Conservation (phyloP, 1,140 invertebrate species). For the Penaeus vannamei region DNA sequence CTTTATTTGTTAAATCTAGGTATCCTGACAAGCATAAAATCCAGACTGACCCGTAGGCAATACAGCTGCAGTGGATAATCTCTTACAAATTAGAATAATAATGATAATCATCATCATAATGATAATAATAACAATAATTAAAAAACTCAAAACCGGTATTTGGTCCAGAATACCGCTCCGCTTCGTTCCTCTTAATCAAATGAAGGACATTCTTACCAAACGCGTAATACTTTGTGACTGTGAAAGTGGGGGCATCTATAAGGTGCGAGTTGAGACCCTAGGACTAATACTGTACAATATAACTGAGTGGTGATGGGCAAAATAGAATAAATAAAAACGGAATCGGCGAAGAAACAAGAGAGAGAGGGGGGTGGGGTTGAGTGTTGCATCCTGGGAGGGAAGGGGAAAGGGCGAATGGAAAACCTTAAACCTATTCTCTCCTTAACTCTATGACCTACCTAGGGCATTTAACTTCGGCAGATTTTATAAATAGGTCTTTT, state of each 20-base stretch:
- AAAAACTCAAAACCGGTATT: slow-evolving; percentile 14
- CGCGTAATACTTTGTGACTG: slow-evolving; percentile 40
- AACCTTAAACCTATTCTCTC: slow-evolving; percentile 47
- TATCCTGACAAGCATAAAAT: slow-evolving; percentile 52
- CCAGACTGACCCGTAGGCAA: slow-evolving; percentile 38
- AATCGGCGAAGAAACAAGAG: slow-evolving; percentile 28
- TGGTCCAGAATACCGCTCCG: slow-evolving; percentile 8
- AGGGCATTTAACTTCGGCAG: slow-evolving; percentile 38
- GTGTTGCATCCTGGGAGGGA: no score
- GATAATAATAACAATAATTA: neutral
- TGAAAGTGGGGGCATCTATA: slow-evolving; percentile 23
- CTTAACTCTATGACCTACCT: slow-evolving; percentile 58
- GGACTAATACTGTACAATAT: slow-evolving; percentile 57
- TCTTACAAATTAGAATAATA: no score
- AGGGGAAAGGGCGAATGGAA: neutral
- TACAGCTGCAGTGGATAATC: slow-evolving; percentile 2
- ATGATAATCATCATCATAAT: no score
- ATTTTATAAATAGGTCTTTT: slow-evolving; percentile 57
- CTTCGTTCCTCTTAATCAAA: neutral
- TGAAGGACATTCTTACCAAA: neutral
- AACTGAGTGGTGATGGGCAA: slow-evolving; percentile 45
- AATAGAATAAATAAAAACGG: slow-evolving; percentile 51
- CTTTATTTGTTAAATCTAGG: slow-evolving; percentile 19
- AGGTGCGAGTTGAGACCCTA: slow-evolving; percentile 32
- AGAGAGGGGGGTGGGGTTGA: no score